phyloP scores from a whole-genome alignment of 2,888 invertebrate species.

The Priocnemis perturbator region DNA sequence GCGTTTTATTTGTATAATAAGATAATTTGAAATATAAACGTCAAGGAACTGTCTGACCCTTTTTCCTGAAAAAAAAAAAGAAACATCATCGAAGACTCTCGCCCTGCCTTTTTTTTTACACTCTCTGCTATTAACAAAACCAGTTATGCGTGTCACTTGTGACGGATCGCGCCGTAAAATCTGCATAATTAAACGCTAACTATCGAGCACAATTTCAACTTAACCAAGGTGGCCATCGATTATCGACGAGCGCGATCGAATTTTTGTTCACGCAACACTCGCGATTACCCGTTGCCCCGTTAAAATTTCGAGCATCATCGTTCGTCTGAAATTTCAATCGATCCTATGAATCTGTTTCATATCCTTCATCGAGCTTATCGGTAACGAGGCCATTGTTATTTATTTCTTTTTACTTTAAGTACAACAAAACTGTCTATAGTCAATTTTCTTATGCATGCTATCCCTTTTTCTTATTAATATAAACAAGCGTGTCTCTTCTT shows the following conservation, averaged over 20 bases:
- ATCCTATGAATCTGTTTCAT: slow-evolving; percentile 4
- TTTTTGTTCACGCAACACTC: not conserved
- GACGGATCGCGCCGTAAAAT: slow-evolving; percentile 22
- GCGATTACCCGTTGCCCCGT: not conserved
- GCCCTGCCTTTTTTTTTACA: slow-evolving; percentile 17
- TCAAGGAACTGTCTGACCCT: slow-evolving; percentile 71
- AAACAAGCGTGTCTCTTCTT: slow-evolving; percentile 21
- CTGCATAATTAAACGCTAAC: slow-evolving; percentile 30
- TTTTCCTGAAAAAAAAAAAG: slow-evolving; percentile 64
- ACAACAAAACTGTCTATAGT: slow-evolving; percentile 55
- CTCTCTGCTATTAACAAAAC: slow-evolving; percentile 28
- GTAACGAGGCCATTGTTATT: not conserved
- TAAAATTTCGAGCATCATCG: not conserved
- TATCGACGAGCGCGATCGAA: slow-evolving; percentile 19
- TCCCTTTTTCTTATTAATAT: slow-evolving; percentile 15
- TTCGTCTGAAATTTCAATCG: not conserved
- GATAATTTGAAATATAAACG: slow-evolving; percentile 70
- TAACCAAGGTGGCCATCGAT: slow-evolving; percentile 26
- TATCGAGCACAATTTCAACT: slow-evolving; percentile 35
- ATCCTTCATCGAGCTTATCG: slow-evolving; percentile 1
- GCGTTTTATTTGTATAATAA: slow-evolving; percentile 70
- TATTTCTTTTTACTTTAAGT: slow-evolving; percentile 57
- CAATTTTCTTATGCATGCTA: slow-evolving; percentile 1
- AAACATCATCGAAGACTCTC: slow-evolving; percentile 55
- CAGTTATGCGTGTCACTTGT: slow-evolving; percentile 24